These are phyloP conservation scores for Sinocyclocheilus grahami DNA, from an alignment of 2,113 vertebrate genomes.

Conservation along the genomic window DNA sequence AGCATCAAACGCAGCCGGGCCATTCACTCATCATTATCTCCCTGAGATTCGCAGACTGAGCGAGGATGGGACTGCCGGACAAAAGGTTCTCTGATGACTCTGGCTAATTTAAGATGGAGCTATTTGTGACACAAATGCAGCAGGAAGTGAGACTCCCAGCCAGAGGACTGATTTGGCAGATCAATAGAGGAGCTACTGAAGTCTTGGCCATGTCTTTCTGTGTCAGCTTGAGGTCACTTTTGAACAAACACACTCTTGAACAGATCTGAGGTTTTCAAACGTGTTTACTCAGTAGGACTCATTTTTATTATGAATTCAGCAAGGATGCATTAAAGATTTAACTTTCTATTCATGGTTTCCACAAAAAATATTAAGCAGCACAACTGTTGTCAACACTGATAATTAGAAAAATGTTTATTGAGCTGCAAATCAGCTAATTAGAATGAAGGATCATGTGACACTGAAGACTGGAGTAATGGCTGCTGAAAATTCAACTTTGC, in stretches of 20 bases:
- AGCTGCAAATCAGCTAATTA: not conserved
- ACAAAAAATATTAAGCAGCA: not conserved
- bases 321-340: not conserved
- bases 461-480: not conserved
- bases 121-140: constrained; percentile 31
- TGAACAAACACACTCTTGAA: constrained; percentile 25
- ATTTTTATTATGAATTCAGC: constrained; percentile 1
- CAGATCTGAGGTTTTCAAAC: constrained; percentile 22
- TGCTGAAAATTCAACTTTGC: not conserved
- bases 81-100: constrained; percentile 59
- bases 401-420: not conserved
- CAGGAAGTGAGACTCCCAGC: constrained; percentile 36
- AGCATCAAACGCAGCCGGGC: constrained; percentile 54
- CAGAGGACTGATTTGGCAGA: constrained; percentile 46
- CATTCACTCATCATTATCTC: constrained; percentile 68
- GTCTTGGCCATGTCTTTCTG: constrained; percentile 1
- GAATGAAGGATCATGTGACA: not conserved
- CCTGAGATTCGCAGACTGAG: constrained; percentile 30
- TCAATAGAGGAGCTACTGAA: constrained; percentile 37
- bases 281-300: constrained; percentile 25
- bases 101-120: constrained; percentile 39
- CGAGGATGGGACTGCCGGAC: constrained; percentile 35
- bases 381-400: not conserved
- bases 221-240: constrained; percentile 31
- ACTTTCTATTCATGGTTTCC: not conserved